Conservation (phyloP, 2,888 invertebrate species). For the Cantharis rustica region DNA sequence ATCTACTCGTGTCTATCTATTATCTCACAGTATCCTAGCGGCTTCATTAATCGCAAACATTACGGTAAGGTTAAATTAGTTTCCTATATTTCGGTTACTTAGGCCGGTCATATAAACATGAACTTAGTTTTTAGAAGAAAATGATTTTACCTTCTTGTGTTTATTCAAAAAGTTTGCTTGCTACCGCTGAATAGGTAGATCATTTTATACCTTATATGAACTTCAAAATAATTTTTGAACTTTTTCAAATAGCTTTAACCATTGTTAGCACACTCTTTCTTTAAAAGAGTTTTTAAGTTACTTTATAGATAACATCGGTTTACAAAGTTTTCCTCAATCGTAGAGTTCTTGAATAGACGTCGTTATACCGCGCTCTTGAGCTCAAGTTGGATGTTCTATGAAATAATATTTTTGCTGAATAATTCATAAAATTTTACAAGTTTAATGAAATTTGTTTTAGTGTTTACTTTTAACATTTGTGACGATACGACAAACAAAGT, state of each 20-base stretch:
- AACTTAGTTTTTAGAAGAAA: not conserved
- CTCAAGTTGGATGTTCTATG: not conserved
- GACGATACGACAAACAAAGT: not conserved
- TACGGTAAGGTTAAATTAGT: not conserved
- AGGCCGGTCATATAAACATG: not conserved
- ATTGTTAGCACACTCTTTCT: not conserved
- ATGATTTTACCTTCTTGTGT: not conserved
- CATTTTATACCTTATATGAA: not conserved
- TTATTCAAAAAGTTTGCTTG: not conserved
- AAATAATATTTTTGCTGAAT: not conserved
- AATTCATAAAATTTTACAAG: not conserved
- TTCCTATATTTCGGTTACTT: not conserved
- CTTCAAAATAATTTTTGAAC: not conserved
- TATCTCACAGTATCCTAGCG: not conserved
- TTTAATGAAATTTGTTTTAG: not conserved
- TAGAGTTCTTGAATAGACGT: not conserved
- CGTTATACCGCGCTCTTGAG: not conserved
- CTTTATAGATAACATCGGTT: not conserved
- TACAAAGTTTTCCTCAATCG: not conserved
- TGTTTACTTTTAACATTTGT: not conserved
- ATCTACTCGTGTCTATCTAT: not conserved
- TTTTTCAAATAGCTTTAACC: not conserved
- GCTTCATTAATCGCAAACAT: not conserved
- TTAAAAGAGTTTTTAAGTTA: not conserved
- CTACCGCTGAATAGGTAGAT: not conserved